These are phyloP conservation scores for Brachyopa scutellaris DNA, from an alignment of 2,888 invertebrate genomes.

Conservation along the genomic window DNA sequence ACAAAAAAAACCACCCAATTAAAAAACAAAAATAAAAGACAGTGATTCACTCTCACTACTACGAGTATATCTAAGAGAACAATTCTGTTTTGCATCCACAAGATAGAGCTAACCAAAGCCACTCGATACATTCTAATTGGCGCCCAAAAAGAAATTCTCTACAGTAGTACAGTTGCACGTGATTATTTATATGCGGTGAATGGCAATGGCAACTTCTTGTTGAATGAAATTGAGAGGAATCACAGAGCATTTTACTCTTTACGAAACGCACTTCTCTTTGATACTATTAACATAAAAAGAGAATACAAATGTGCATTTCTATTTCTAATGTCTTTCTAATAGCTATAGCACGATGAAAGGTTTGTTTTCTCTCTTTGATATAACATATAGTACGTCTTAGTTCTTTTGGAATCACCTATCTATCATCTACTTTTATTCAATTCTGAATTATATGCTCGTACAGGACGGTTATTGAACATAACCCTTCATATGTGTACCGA, in stretches of 20 bases:
- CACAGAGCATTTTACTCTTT: not conserved
- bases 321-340: no score
- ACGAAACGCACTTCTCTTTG: not conserved
- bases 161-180: slow-evolving; percentile 8
- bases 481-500: no score
- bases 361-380: not conserved
- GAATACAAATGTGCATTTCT: no score
- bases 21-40: not conserved
- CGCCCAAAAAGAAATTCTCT: slow-evolving; percentile 22
- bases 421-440: no score
- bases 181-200: not conserved
- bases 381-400: no score
- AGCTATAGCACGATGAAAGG: not conserved
- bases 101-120: not conserved
- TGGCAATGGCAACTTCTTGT: not conserved
- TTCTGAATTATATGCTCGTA: no score
- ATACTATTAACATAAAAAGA: not conserved
- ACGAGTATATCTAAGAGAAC: no score
- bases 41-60: not conserved
- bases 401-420: no score
- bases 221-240: not conserved
- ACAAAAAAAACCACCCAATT: no score
- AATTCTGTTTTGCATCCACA: not conserved
- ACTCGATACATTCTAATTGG: slow-evolving; percentile 16
- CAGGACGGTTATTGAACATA: no score